Evolutionary conservation across 2,888 invertebrate species (phyloP).

Genomic region (Caenorhabditis panamensis): DNA sequence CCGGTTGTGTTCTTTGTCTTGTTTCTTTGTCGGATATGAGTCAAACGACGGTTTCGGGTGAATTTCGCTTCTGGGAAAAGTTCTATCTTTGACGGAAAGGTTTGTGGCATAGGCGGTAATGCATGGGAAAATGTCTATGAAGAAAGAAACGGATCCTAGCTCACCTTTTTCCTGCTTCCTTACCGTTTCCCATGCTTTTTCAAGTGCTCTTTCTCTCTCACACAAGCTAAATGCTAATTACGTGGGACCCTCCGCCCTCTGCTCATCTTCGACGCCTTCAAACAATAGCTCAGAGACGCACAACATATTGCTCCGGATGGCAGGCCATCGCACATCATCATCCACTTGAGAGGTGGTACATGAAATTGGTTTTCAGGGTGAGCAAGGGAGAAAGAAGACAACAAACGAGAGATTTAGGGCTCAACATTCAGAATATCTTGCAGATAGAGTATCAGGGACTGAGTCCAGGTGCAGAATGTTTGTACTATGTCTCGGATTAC

Average conservation of each 20-base stretch:
- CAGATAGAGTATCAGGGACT: no score
- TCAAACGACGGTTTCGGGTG: no score
- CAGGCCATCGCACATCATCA: no score
- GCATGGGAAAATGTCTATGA: no score
- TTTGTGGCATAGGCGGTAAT: not conserved
- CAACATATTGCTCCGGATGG: constrained; percentile 47
- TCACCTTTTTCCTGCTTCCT: constrained; percentile 3
- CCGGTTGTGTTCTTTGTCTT: constrained; percentile 24
- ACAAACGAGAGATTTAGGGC: not conserved
- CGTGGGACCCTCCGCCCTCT: constrained; percentile 36
- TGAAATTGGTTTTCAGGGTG: constrained; percentile 46
- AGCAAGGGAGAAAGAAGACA: no score
- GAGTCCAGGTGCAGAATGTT: no score
- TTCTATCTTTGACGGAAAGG: constrained; percentile 11
- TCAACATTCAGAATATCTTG: no score
- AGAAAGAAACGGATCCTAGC: no score
- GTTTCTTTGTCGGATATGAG: not conserved
- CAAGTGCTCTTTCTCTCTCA: constrained; percentile 5
- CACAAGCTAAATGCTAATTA: constrained; percentile 54
- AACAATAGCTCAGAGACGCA: constrained; percentile 47
- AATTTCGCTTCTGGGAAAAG: constrained; percentile 17
- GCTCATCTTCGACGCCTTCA: constrained; percentile 22
- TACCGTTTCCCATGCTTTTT: constrained; percentile 15
- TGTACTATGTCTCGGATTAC: constrained; percentile 25
- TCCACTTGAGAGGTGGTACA: constrained; percentile 34